Conservation (phyloP, 2,113 vertebrate species). For the Alouatta palliata region DNA sequence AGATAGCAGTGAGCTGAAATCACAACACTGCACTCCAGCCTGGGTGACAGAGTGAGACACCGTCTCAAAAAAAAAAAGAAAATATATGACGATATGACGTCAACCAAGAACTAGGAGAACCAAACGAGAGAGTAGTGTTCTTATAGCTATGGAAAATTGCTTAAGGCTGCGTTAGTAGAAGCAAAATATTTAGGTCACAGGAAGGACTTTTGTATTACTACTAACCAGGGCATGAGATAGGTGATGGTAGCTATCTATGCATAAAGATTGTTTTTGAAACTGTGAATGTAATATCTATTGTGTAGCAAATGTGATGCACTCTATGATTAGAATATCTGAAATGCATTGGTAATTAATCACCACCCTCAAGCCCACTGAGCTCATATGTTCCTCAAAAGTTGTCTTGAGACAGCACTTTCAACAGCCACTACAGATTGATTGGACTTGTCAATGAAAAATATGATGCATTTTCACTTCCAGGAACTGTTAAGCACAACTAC, state of each 20-base stretch:
- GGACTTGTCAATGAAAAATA: background rate
- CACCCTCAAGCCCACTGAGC: background rate
- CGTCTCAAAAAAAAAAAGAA: background rate
- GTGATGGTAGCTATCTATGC: background rate
- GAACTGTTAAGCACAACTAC: background rate
- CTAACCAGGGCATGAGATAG: background rate
- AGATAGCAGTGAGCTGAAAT: too few relatives aligned
- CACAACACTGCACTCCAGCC: too few relatives aligned
- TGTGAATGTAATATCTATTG: background rate
- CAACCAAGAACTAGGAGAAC: background rate
- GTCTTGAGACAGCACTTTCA: background rate
- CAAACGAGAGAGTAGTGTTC: background rate
- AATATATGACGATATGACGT: background rate
- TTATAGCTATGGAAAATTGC: background rate
- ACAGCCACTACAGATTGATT: background rate
- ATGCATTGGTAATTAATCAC: background rate
- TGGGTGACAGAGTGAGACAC: too few relatives aligned
- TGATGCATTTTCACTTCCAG: background rate
- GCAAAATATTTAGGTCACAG: background rate
- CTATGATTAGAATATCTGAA: background rate
- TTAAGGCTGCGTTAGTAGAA: background rate
- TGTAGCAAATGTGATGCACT: background rate
- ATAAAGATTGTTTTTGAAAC: background rate
- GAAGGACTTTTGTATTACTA: background rate
- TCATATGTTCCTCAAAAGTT: background rate